Base-by-base conservation (phyloP, 2,888 invertebrate genomes). In the Chalcis sispes region DNA sequence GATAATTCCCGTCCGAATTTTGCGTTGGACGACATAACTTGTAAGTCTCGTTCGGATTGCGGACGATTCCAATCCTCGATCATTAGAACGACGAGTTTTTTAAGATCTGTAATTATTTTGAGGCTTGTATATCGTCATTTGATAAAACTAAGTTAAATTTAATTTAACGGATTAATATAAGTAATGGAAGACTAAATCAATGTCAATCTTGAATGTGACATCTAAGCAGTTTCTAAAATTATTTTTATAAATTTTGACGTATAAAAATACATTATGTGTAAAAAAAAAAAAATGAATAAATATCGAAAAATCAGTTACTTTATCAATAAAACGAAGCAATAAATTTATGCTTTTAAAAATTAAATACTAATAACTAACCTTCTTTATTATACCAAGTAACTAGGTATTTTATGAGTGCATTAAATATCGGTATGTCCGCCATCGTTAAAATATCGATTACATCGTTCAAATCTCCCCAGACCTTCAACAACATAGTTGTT, bases 381-480 rank as follows among this genome's bases (percentile, higher is more conserved):
- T 75, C 65, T 54, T 59, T 65, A 4, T 71, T 52, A n/a, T 52
- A 71, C 70, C 70, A 65, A 2, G 59, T 20, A 23, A 65, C 65
- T 8, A 71, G 59, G 8, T 32, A 71, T 23, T 75, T 75, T 42
- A 71, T 36, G 23, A 73, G 20, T 23, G 77, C 72, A 1, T 64
- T 23, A n/a, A 66, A 67, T 13, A 67, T 72, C 2, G 72, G 72
- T 29, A 77, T 40, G 20, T 62, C 29, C 32, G 72, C 62, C 1
- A 40, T 73, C 3, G 77, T 77, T 13, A 73, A 48, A 15, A 72
- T 67, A n/a, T 77, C 72, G 2, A 77, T 69, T 0, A 72, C 36
- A 1, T 56, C 54, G 25, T 77, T 77, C 18, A 77, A 69, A 25
- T 73, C 36, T 18, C 59, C 59, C 64, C 58, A 42, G 2, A 72